Evolutionary conservation across 2,888 invertebrate species (phyloP), one percentile per base, ranked within the genome.

Genomic region (Diarsia mendica): DNA sequence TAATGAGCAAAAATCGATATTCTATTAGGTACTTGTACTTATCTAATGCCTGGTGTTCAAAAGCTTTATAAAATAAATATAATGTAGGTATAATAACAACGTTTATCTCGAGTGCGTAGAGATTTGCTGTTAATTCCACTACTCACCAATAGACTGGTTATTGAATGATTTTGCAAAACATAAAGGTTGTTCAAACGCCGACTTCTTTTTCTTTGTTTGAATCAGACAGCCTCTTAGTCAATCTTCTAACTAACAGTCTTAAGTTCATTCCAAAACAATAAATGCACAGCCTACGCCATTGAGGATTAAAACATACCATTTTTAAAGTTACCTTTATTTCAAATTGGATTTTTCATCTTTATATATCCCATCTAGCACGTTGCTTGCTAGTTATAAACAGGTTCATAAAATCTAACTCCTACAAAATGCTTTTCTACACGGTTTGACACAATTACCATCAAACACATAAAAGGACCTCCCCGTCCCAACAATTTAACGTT

Each of bases 91-190:
- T n/a, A 61, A 48, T 61, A 79, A 53, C 28, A 20, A n/a, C 13
- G n/a, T 71, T 72, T 72, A 76, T 72, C 72, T 72, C 18, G 10
- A 79, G 79, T 63, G 9, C 5, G 2, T 53, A 33, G 39, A 77
- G 61, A 72, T 72, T 61, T 71, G 8, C 61, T 61, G 23, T 23
- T 60, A 70, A 79, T 61, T 61, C 46, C 60, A 33, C 10, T 73
- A 66, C 48, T 28, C 15, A 18, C n/a, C 10, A 49, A 23, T 72
- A n/a, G 15, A 28, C 20, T 72, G n/a, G 28, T n/a, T 72, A 71
- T 61, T 72, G 3, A 51, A 76, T 46, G 46, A 39, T 39, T n/a
- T 46, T 76, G 18, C 13, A n/a, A 9, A n/a, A 46, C 4, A 55
- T 28, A 33, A 46, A 51, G 23, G 15, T 53, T 74, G 1, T 20